These are phyloP conservation scores for Stomatorhinus walkeri DNA, from an alignment of 2,797 vertebrate genomes.

Conservation along the genomic window DNA sequence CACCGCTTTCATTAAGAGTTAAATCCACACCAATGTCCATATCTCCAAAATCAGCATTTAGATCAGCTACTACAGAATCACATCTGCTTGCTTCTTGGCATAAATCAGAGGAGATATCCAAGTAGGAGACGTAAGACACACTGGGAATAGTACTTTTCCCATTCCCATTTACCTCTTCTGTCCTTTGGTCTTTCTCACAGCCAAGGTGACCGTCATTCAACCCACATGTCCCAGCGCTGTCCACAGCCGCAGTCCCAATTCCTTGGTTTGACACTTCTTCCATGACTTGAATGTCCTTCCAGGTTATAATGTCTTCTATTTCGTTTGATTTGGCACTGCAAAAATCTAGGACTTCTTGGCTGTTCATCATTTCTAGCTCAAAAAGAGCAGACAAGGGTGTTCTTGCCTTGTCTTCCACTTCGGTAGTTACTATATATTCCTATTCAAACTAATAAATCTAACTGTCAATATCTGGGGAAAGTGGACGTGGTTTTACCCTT, in stretches of 20 bases:
- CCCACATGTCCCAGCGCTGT: slow-evolving; percentile 48
- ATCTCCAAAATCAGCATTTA: slow-evolving; percentile 32
- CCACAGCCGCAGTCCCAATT: slow-evolving; percentile 43
- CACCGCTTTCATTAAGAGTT: slow-evolving; percentile 61
- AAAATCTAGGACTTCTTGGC: slow-evolving; percentile 62
- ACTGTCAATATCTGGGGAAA: background rate
- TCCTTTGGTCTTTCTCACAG: slow-evolving; percentile 46
- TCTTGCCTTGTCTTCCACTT: background rate
- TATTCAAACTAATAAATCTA: background rate
- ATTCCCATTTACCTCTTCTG: slow-evolving; percentile 56
- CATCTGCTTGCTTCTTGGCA: slow-evolving; percentile 41
- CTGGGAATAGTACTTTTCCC: slow-evolving; percentile 43
- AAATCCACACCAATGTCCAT: slow-evolving; percentile 59
- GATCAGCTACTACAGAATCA: slow-evolving; percentile 30
- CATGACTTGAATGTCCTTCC: slow-evolving; percentile 52
- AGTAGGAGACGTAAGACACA: slow-evolving; percentile 31
- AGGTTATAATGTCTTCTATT: slow-evolving; percentile 53
- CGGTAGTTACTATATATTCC: background rate
- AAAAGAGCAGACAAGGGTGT: slow-evolving; percentile 15
- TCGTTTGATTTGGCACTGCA: slow-evolving; percentile 62
- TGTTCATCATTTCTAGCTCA: slow-evolving; percentile 66
- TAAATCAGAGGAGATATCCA: slow-evolving; percentile 42
- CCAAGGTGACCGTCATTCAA: slow-evolving; percentile 51
- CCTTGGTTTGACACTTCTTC: slow-evolving; percentile 50
- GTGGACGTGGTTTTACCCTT: background rate